Base-by-base conservation (phyloP, 2,797 vertebrate genomes). In the Myiothlypis coronata region DNA sequence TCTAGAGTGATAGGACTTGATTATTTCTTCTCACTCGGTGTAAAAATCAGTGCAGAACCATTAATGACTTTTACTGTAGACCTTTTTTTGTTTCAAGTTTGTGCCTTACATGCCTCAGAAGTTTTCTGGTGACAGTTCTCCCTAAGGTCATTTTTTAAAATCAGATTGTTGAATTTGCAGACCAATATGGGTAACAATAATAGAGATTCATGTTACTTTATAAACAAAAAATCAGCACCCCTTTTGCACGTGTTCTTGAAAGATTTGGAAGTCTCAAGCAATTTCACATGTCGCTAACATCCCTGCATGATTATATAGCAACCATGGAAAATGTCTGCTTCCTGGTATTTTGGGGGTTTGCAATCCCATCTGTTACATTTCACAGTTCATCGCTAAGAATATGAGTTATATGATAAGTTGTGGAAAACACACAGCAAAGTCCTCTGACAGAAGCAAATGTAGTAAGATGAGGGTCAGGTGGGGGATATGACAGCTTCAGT, bases 321-420 rank as follows among this genome's bases (percentile, higher is more conserved):
- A 90, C 61, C 76, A 93, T 70, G 74, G 94, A 97, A 97, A 97
- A 94, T 87, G 85, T 94, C 93, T 96, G 77, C 82, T 96, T 97
- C 94, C 93, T 80, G 85, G 68, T 94, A 89, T 92, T 97, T 79
- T 65, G 64, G 93, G 71, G 71, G 60, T 91, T 97, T 94, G 63
- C 63, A 76, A 43, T 86, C 72, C 95, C 96, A 96, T 94, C 94
- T 97, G 97, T 97, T 97, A 97, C 84, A 93, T 97, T 96, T 97
- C 96, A 81, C 96, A 96, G 94, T 93, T 98, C 96, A 94, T 94
- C 3, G 3, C 86, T 83, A 90, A 94, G 94, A 96, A 96, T 97
- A 83, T 74, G 94, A 96, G 82, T 94, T 96, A 71, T 56, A 95
- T 87, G 93, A 61, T 96, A 92, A 97, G 86, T 94, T 93, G 69